Conservation (phyloP, 2,797 vertebrate genomes). For the Hippopotamyrus pictus region DNA sequence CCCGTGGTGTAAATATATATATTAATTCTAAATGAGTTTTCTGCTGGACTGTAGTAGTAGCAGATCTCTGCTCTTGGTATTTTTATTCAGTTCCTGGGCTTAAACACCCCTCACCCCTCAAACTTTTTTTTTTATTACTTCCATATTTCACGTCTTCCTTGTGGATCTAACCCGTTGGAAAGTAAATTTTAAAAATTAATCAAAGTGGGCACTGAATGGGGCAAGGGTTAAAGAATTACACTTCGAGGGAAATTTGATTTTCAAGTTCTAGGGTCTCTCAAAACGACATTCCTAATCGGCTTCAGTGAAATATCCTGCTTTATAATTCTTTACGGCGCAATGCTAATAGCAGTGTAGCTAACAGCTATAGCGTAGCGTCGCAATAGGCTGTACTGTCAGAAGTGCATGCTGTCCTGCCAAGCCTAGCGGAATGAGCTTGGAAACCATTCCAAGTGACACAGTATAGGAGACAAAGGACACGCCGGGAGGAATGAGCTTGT, state of each 20-base stretch:
- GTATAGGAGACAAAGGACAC: background rate
- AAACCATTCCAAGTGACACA: background rate
- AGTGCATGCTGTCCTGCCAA: background rate
- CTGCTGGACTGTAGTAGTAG: constrained; percentile 15
- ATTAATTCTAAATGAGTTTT: constrained; percentile 41
- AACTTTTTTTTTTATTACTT: background rate
- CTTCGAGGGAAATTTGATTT: background rate
- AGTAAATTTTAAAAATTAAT: constrained; percentile 17
- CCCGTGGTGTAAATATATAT: constrained; percentile 44
- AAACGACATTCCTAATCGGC: background rate
- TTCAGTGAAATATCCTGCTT: background rate
- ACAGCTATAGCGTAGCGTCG: background rate
- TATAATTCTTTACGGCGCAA: background rate
- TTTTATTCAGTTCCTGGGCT: constrained; percentile 29
- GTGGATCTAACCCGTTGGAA: constrained; percentile 6
- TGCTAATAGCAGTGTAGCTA: background rate
- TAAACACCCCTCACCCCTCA: constrained; percentile 2
- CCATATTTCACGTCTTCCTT: constrained; percentile 8
- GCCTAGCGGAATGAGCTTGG: background rate
- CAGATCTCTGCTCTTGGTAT: constrained; percentile 12
- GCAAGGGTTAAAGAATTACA: background rate
- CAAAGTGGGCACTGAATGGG: background rate
- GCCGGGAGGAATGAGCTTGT: background rate
- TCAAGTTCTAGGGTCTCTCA: background rate
- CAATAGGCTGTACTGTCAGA: background rate